A percentile compares a stretch with the other conserved stretches of the same genome.
Conservation (phyloP, 2,888 invertebrate species). For the Caenorhabditis wallacei region DNA sequence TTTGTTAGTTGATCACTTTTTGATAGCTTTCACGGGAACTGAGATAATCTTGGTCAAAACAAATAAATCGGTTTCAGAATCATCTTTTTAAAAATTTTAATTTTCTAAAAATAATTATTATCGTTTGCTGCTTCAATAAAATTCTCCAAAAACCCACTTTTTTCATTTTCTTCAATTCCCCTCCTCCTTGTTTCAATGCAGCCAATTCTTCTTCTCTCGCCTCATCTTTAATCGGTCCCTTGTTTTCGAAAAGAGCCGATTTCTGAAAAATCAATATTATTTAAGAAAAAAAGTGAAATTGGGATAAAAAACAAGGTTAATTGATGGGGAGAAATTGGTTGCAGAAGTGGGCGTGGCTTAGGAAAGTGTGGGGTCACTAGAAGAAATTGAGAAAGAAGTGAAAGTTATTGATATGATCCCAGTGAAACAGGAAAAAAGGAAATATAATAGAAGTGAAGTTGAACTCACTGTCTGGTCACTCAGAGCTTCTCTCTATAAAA, state of each 20-base stretch:
- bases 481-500: constrained; percentile 61
- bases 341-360: neutral
- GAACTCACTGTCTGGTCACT: constrained; percentile 60
- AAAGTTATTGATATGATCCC: too few species aligned
- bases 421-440: neutral
- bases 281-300: neutral
- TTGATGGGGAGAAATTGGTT: neutral
- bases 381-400: too few species aligned
- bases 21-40: too few species aligned
- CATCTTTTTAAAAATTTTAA: too few species aligned
- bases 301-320: neutral
- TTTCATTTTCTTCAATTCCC: constrained; percentile 78
- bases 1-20: too few species aligned
- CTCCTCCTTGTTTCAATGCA: constrained; percentile 72
- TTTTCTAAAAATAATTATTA: too few species aligned
- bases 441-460: constrained; percentile 16
- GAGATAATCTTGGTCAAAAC: too few species aligned
- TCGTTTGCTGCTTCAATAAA: too few species aligned
- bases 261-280: constrained; percentile 72
- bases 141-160: constrained; percentile 36
- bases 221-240: constrained; percentile 76
- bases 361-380: too few species aligned
- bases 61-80: too few species aligned
- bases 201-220: constrained; percentile 79
- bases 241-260: constrained; percentile 78